A percentile compares a stretch with the other conserved stretches of the same genome.
Evolutionary conservation across 2,113 vertebrate genomes (phyloP).

Genomic region (Melozone crissalis): DNA sequence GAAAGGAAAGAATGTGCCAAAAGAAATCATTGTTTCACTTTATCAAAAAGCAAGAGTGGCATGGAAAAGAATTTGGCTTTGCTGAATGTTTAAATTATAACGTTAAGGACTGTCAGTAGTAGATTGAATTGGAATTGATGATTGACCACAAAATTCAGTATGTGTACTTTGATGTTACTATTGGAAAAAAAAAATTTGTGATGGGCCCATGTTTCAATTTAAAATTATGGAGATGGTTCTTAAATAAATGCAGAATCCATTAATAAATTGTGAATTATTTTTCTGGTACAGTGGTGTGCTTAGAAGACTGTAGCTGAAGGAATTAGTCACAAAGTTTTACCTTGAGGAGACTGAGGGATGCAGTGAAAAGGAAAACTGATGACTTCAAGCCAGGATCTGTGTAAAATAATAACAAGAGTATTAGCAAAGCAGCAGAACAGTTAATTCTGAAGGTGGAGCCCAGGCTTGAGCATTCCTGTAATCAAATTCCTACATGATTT

Average conservation of each 20-base stretch:
- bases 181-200: not conserved
- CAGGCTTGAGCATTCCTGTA: not conserved
- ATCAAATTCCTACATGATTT: not conserved
- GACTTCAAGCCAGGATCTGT: not conserved
- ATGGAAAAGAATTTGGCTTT: not conserved
- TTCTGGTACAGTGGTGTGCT: conserved; percentile 15
- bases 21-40: not conserved
- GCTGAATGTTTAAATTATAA: not conserved
- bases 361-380: not conserved
- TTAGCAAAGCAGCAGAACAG: not conserved
- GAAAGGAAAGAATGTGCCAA: not conserved
- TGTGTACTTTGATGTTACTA: not conserved
- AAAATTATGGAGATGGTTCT: conserved; percentile 30
- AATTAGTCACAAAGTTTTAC: conserved; percentile 33
- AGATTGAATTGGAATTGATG: not conserved
- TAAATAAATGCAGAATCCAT: conserved; percentile 41
- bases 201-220: not conserved
- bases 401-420: not conserved
- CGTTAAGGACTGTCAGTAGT: not conserved
- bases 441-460: not conserved
- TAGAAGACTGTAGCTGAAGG: conserved; percentile 24
- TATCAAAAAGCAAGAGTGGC: not conserved
- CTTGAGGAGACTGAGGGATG: not conserved
- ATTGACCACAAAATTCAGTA: not conserved
- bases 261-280: conserved; percentile 26